These are phyloP conservation scores for Jaculus jaculus DNA, from an alignment of 2,113 vertebrate genomes.

Conservation along the genomic window DNA sequence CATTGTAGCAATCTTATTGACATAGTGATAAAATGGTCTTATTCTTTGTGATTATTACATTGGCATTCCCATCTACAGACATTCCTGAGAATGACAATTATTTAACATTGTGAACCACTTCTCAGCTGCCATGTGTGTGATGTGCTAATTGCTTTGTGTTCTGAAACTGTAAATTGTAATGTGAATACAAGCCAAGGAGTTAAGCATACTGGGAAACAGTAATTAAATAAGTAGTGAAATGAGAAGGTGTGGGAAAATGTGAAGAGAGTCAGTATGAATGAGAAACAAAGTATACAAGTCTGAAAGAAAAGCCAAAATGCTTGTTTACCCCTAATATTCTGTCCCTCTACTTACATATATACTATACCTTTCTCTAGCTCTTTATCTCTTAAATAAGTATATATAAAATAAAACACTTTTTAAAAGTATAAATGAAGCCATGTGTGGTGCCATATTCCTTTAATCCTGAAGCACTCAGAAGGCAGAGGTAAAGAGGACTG, in stretches of 20 bases:
- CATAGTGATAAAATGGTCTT: background rate
- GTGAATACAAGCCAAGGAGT: background rate
- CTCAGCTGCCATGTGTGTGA: background rate
- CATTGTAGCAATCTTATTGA: background rate
- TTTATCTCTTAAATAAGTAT: no score
- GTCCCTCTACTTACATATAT: no score
- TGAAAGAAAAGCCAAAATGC: no score
- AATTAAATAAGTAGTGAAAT: background rate
- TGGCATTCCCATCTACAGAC: background rate
- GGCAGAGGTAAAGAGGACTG: no score
- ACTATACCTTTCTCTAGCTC: no score
- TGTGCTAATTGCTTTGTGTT: conserved; percentile 33
- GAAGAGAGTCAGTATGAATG: background rate
- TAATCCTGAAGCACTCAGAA: no score
- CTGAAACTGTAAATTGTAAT: conserved; percentile 29
- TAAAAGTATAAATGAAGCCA: no score
- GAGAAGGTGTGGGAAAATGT: background rate
- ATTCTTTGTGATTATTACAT: background rate
- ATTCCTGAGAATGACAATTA: conserved; percentile 18
- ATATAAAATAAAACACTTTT: no score
- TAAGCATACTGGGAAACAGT: conserved; percentile 32
- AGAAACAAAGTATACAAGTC: background rate
- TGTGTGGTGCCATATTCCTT: no score
- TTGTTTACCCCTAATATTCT: no score
- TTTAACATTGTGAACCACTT: conserved; percentile 18